phyloP scores from a whole-genome alignment of 2,797 vertebrate species.

The Sebastes trivittatus region DNA sequence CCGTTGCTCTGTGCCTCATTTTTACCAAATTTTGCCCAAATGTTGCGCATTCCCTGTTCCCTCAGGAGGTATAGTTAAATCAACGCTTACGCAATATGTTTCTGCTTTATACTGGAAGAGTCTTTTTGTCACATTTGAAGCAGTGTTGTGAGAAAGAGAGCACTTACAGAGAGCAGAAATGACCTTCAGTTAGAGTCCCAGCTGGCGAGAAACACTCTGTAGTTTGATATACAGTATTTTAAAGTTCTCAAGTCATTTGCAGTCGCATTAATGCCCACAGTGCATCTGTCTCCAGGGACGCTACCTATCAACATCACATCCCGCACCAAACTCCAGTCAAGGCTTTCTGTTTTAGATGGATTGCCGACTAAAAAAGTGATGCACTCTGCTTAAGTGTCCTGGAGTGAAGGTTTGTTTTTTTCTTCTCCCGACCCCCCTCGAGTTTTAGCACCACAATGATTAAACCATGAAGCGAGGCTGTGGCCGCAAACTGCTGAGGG shows the following conservation, averaged over 20 bases:
- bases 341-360: conserved; percentile 27
- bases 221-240: conserved; percentile 1
- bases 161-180: neutral
- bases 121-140: conserved; percentile 16
- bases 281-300: conserved; percentile 51
- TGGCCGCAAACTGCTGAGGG: conserved; percentile 31
- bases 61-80: neutral
- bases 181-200: neutral
- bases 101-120: neutral
- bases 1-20: neutral
- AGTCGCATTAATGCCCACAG: conserved; percentile 32
- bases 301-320: conserved; percentile 30
- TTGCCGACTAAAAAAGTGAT: conserved; percentile 38
- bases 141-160: neutral
- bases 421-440: neutral
- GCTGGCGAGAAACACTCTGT: neutral
- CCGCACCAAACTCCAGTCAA: conserved; percentile 28
- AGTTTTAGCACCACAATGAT: conserved; percentile 55
- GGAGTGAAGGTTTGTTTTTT: conserved; percentile 18
- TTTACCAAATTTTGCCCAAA: conserved; percentile 20
- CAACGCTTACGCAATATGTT: neutral
- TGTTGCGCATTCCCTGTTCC: conserved; percentile 2
- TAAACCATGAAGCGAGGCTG: conserved; percentile 66
- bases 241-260: conserved; percentile 41
- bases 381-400: conserved; percentile 69